Base-by-base conservation (phyloP, 2,113 vertebrate species). In the Salvator merianae region DNA sequence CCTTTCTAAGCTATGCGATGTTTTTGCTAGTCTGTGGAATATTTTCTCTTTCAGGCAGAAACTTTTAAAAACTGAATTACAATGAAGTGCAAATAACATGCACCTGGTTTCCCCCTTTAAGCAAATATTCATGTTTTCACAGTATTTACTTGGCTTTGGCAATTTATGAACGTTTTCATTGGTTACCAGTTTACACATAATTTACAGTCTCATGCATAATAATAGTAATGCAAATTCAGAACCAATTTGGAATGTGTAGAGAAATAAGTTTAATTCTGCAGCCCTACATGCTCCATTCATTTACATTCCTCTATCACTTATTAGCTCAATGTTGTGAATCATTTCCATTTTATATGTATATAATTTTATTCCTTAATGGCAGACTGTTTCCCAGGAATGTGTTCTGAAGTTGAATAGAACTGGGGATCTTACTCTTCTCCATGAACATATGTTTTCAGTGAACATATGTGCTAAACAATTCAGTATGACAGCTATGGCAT, bases 311-410 rank as follows among this genome's bases (percentile, higher is more conserved):
- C 40, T 71, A 18, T 12, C 66, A n/a, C 50, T 72, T 71, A 79
- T 84, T 84, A 84, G 83, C 68, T 72, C 83, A 34, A 69, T 63
- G 14, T 84, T 84, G 76, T 72, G 38, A 84, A 84, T 79, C 83
- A 50, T 84, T 65, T 78, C 36, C 34, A 65, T 72, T 72, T 84
- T 84, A 72, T 79, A 72, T 84, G 69, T 78, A 36, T 84, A 79
- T 84, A 79, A 84, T 79, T 84, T 72, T 62, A 36, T 84, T 79
- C 68, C 50, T 84, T 72, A 63, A 73, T 84, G 83, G 62, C 70
- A 72, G 36, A 30, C 68, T 78, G 66, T 66, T 62, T 62, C 50
- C 34, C 28, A 78, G 47, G 38, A 63, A 84, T 72, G 55, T 62
- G 53, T 63, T 84, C 68, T 63, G 63, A 76, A 76, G 40, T 36